phyloP scores from a whole-genome alignment of 2,888 invertebrate genomes.

The Bimastos eiseni region DNA sequence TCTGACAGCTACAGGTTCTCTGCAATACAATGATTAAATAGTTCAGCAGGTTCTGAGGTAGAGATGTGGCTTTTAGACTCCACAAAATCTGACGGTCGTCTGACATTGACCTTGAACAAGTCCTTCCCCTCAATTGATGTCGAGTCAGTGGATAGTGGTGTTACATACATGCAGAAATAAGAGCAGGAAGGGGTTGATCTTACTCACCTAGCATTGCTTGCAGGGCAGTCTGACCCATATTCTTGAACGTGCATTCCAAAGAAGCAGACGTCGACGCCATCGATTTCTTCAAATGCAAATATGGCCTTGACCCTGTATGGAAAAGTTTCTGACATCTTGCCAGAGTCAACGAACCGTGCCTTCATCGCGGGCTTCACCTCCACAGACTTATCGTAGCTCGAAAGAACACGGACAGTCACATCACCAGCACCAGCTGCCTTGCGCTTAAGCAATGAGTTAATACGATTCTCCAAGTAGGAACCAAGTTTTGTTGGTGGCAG shows the following conservation, averaged over 20 bases:
- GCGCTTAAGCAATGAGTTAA: slow-evolving; percentile 91
- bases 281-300: slow-evolving; percentile 98
- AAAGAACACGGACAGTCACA: slow-evolving; percentile 96
- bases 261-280: slow-evolving; percentile 97
- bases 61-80: background rate
- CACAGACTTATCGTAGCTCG: slow-evolving; percentile 94
- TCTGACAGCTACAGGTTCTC: background rate
- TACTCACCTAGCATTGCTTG: slow-evolving; percentile 78
- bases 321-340: slow-evolving; percentile 84
- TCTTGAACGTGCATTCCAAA: slow-evolving; percentile 99
- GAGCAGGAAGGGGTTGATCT: background rate
- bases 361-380: slow-evolving; percentile 98
- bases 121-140: background rate
- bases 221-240: slow-evolving; percentile 93
- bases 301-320: slow-evolving; percentile 97
- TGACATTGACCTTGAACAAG: background rate
- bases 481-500: slow-evolving; percentile 92
- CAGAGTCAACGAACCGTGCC: slow-evolving; percentile 51
- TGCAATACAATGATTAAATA: too few species aligned
- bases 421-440: slow-evolving; percentile 92
- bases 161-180: too few species aligned
- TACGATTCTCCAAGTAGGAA: slow-evolving; percentile 93
- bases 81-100: background rate
- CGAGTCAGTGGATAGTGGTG: background rate
- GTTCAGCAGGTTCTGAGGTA: background rate